Base-by-base conservation (phyloP, 2,797 vertebrate species). In the Manis pentadactyla region DNA sequence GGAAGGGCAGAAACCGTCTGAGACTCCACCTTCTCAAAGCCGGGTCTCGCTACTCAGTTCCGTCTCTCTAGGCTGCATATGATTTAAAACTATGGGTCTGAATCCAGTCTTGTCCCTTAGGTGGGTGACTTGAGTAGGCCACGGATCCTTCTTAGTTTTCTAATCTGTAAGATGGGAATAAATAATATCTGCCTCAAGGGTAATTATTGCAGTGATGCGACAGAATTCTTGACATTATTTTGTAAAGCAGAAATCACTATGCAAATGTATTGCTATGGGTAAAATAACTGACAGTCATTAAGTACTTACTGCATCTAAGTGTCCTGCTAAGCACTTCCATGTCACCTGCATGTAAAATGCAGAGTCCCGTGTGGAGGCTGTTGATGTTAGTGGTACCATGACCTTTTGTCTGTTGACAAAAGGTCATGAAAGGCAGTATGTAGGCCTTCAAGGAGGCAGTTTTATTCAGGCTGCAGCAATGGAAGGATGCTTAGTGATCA, bases 11-110 rank as follows among this genome's bases (percentile, higher is more conserved):
- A 37, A 53, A 64, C 14, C 57, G 18, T 2, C 10, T 15, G 31
- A 57, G 39, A 31, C 1, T 19, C 53, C 23, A 1, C 14, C 7
- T 55, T 14, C 29, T 15, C 4, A 7, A 2, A 4, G 1, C 25
- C 25, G 3, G 21, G 27, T 39, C 13, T 7, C 31, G 31, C 46
- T 14, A 7, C 23, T n/a, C 46, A 1, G 17, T 5, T 57, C 31
- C 3, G 0, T 25, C 37, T 13, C 9, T 13, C 9, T 61, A 21
- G 84, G 19, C 15, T 34, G 39, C 11, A 34, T 1, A 3, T 4
- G 4, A 18, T 23, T 63, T 34, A n/a, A 57, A 55, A 79, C 37
- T 23, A 12, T n/a, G 13, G 13, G 53, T 87, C 73, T 46, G 68
- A 25, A 42, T 17, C 31, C 37, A 59, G 53, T 8, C n/a, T 59